These are phyloP conservation scores for Ochotona princeps DNA, from an alignment of 2,113 vertebrate genomes.

Conservation along the genomic window DNA sequence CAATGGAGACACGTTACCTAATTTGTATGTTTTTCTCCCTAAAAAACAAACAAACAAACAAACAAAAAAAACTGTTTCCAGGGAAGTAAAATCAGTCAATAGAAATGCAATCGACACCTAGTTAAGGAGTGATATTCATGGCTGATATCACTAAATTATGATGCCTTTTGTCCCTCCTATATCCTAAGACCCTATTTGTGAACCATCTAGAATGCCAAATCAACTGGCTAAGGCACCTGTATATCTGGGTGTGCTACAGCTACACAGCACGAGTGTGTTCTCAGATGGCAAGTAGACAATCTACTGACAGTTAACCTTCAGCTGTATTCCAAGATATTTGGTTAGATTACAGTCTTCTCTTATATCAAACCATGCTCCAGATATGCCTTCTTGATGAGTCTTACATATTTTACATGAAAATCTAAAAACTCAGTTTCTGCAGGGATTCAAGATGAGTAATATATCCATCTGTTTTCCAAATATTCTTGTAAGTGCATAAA, in stretches of 20 bases:
- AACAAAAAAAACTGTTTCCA: not conserved
- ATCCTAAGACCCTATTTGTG: not conserved
- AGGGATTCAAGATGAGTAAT: conserved; percentile 45
- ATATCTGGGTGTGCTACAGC: not conserved
- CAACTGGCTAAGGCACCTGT: not conserved
- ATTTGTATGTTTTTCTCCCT: not conserved
- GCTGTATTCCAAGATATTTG: not conserved
- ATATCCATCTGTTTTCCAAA: conserved; percentile 34
- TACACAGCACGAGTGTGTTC: not conserved
- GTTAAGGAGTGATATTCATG: not conserved
- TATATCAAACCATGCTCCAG: not conserved
- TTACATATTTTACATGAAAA: conserved; percentile 50
- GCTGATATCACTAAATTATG: not conserved
- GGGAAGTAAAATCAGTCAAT: conserved; percentile 50
- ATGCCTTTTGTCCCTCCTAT: not conserved
- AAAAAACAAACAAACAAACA: no score
- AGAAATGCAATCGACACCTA: conserved; percentile 5
- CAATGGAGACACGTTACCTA: not conserved
- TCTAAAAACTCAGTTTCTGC: conserved; percentile 34
- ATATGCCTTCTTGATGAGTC: conserved; percentile 20
- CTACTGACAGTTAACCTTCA: not conserved
- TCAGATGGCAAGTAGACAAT: conserved; percentile 6
- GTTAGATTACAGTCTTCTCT: not conserved
- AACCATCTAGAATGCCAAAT: not conserved
- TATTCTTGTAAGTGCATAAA: conserved; percentile 15